Percentiles rank a stretch among this genome's conserved stretches.
Conservation (phyloP, 23 tunicate species). For the Ascidia mentula region DNA sequence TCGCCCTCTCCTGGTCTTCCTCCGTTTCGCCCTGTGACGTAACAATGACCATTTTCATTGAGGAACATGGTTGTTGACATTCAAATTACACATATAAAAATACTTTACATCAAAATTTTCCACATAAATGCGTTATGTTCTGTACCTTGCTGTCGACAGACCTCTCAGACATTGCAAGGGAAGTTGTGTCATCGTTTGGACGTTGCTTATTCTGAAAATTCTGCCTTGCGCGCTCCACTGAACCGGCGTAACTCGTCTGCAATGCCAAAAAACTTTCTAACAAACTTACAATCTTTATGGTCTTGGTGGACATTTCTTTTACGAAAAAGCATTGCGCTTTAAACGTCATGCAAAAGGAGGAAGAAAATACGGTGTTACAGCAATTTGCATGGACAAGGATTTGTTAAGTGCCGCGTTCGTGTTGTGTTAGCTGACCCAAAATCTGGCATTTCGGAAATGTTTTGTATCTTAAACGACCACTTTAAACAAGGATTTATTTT, state of each 20-base stretch:
- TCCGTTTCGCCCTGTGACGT: conserved; percentile 31
- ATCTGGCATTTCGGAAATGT: too few relatives aligned
- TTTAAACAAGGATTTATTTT: too few relatives aligned
- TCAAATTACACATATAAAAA: too few relatives aligned
- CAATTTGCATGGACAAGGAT: too few relatives aligned
- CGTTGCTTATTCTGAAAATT: conserved; percentile 55
- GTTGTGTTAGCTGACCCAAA: too few relatives aligned
- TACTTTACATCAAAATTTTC: background rate
- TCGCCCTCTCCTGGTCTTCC: conserved; percentile 42
- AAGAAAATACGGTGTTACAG: too few relatives aligned
- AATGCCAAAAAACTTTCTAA: background rate
- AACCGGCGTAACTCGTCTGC: conserved; percentile 68
- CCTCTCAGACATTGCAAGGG: conserved; percentile 60
- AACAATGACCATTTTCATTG: background rate
- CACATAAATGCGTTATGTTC: background rate
- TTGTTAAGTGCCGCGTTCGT: too few relatives aligned
- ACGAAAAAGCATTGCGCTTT: too few relatives aligned
- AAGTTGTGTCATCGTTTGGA: conserved; percentile 47
- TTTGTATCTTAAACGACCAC: too few relatives aligned
- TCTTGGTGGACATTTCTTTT: too few relatives aligned
- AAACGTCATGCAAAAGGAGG: too few relatives aligned
- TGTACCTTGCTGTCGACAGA: conserved; percentile 76
- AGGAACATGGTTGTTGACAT: background rate
- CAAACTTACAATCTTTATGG: too few relatives aligned
- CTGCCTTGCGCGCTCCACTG: conserved; percentile 75